Percentiles rank a stretch among this genome's conserved stretches.
Conservation (phyloP, 2,113 vertebrate genomes). For the Typhlomys cinereus region DNA sequence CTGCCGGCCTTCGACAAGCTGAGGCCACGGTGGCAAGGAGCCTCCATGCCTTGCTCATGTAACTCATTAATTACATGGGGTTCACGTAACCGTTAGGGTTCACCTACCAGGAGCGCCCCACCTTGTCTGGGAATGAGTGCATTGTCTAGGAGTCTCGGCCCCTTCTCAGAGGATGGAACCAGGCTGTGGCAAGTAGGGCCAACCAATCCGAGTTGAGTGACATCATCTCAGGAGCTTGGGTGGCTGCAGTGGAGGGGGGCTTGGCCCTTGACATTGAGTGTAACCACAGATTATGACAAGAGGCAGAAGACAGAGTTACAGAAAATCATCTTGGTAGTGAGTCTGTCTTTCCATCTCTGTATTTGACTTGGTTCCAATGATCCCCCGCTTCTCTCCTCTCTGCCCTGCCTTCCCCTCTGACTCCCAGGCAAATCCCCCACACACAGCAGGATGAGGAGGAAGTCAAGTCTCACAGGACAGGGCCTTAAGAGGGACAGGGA, state of each 20-base stretch:
- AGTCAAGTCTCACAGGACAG: background rate
- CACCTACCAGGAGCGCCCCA: background rate
- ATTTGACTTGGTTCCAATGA: background rate
- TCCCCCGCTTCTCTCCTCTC: background rate
- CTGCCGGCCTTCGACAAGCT: background rate
- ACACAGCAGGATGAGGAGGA: background rate
- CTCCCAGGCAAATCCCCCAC: background rate
- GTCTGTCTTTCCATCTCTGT: background rate
- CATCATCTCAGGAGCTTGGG: background rate
- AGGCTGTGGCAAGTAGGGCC: background rate
- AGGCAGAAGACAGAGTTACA: background rate
- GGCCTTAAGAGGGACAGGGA: background rate
- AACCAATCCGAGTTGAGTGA: background rate
- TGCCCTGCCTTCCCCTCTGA: too few species aligned
- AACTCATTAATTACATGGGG: too few species aligned
- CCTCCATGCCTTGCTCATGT: too few species aligned
- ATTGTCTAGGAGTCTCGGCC: background rate
- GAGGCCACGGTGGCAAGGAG: background rate
- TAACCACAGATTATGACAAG: background rate
- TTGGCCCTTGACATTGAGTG: background rate
- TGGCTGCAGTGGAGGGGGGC: background rate
- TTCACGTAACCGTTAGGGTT: fast-evolving
- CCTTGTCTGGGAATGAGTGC: background rate
- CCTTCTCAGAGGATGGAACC: background rate
- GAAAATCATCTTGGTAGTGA: background rate